Conservation (phyloP, 2,113 vertebrate species). For the Cochlearius cochlearius region DNA sequence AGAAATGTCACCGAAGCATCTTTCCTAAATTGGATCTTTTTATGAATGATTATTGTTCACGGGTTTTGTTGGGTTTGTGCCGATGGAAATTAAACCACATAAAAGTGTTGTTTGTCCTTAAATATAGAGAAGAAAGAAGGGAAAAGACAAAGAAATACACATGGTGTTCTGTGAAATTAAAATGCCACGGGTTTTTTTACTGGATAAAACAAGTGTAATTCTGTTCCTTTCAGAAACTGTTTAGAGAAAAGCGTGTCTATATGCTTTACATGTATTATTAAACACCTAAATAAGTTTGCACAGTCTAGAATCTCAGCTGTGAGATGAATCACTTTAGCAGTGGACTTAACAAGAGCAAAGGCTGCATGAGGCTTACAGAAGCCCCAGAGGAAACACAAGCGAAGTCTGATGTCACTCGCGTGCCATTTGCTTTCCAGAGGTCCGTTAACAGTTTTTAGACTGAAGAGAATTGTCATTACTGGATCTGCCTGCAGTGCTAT, state of each 20-base stretch:
- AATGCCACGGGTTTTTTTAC: neutral
- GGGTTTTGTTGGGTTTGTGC: neutral
- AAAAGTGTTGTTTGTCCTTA: neutral
- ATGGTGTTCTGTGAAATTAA: neutral
- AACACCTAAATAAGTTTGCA: neutral
- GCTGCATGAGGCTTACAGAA: neutral
- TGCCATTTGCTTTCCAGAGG: neutral
- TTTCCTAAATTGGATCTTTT: neutral
- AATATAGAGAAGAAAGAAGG: neutral
- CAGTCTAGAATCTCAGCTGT: constrained; percentile 13
- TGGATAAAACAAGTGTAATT: neutral
- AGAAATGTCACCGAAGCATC: neutral
- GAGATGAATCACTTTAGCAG: constrained; percentile 18
- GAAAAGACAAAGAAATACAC: neutral
- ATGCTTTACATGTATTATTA: neutral
- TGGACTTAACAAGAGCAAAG: neutral
- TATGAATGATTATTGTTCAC: neutral
- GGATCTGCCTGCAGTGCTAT: neutral
- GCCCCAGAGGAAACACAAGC: neutral
- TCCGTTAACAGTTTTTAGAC: constrained; percentile 22
- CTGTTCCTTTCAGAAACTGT: neutral
- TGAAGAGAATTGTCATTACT: constrained; percentile 14
- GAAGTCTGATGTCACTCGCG: neutral
- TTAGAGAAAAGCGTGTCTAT: neutral
- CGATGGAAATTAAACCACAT: neutral